A percentile compares a stretch with the other conserved stretches of the same genome.
phyloP scores from a whole-genome alignment of 2,888 invertebrate species.

The Mythimna vitellina region DNA sequence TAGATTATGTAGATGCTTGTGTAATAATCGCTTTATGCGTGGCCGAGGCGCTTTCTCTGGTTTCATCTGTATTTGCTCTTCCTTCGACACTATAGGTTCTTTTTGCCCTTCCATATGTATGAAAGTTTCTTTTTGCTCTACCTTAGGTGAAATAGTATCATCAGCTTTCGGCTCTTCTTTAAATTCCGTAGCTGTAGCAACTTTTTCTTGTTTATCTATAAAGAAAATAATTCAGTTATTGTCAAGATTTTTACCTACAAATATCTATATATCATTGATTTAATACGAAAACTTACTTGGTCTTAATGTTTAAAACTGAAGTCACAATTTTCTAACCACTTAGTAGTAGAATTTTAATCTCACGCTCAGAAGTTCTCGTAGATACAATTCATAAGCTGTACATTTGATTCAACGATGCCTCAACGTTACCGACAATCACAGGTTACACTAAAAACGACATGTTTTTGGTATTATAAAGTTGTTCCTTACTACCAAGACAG shows the following conservation, averaged over 20 bases:
- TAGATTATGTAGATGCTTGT: conserved; percentile 45
- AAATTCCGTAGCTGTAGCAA: conserved; percentile 6
- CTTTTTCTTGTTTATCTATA: conserved; percentile 42
- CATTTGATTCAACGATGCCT: too few species aligned
- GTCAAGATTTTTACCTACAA: background rate
- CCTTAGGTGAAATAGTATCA: background rate
- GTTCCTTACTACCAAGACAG: too few species aligned
- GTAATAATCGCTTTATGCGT: conserved; percentile 12
- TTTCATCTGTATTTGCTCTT: background rate
- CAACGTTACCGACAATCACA: too few species aligned
- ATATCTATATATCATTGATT: background rate
- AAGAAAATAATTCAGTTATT: conserved; percentile 46
- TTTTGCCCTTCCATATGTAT: background rate
- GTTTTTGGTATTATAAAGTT: too few species aligned
- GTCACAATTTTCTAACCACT: background rate
- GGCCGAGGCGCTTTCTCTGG: background rate
- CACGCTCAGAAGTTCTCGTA: too few species aligned
- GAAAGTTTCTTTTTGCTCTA: too few species aligned
- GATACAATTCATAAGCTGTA: too few species aligned
- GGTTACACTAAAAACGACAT: too few species aligned
- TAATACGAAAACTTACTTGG: conserved; percentile 4
- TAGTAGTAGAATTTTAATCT: background rate
- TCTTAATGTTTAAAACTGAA: background rate
- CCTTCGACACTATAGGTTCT: background rate
- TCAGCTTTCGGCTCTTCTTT: conserved; percentile 3